Conservation (phyloP, 2,797 vertebrate genomes). For the Falco peregrinus region DNA sequence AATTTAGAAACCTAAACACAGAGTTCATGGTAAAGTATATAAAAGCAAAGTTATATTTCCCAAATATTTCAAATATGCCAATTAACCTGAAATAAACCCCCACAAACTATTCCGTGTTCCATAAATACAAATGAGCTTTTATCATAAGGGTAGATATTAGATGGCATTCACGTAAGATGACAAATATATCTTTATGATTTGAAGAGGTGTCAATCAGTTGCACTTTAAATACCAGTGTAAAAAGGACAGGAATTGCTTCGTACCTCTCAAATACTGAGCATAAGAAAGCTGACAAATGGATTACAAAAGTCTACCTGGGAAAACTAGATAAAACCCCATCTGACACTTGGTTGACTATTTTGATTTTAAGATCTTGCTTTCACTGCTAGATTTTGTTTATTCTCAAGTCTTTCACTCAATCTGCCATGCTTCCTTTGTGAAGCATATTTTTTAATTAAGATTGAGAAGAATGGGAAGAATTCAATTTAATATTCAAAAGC, state of each 20-base stretch:
- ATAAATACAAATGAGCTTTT: not conserved
- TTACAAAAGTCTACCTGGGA: not conserved
- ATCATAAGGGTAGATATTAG: not conserved
- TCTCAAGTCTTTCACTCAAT: not conserved
- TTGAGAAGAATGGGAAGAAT: not conserved
- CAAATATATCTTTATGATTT: not conserved
- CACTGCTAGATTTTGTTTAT: not conserved
- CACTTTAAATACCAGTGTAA: not conserved
- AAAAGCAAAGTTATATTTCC: not conserved
- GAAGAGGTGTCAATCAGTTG: not conserved
- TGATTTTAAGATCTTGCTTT: not conserved
- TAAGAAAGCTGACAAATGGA: not conserved
- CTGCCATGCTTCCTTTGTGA: not conserved
- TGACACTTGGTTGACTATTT: not conserved
- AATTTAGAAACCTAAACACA: not conserved
- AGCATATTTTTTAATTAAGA: not conserved
- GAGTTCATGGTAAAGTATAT: not conserved
- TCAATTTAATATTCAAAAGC: not conserved
- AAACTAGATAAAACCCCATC: not conserved
- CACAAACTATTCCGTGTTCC: not conserved
- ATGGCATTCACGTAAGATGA: not conserved
- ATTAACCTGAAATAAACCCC: not conserved
- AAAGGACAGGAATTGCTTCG: not conserved
- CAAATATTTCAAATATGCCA: not conserved
- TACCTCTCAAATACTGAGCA: not conserved